Base-by-base conservation (phyloP, 2,888 invertebrate genomes). In the Colletes collaris region DNA sequence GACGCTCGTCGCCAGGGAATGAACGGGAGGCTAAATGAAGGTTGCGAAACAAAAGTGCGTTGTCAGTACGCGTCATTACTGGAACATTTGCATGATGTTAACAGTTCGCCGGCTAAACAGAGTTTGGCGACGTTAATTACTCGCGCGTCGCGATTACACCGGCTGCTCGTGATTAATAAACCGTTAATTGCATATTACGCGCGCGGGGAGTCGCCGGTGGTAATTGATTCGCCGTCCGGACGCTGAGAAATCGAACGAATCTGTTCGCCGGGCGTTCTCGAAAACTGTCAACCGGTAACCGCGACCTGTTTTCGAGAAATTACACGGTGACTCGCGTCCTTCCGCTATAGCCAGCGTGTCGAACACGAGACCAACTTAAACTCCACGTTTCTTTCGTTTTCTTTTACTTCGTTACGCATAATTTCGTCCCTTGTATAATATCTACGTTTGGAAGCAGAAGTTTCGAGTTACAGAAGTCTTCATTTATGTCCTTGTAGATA, bases 41-140 rank as follows among this genome's bases (percentile, higher is more conserved):
- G 82, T 80, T 82, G 80, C 81, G 82, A 82, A 74, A 82, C 80
- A 82, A 82, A 82, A 82, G 82, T 80, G 82, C 82, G 80, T 82
- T 82, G 81, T 81, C 81, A 81, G 81, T 81, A 52, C 79, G 81
- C 79, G 79, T 81, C 81, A 81, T 81, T 81, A 81, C 81, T 71
- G 81, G 79, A 73, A 81, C 81, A 79, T 81, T 81, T 79, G 81
- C 79, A 79, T 79, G 69, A 73, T 79, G 79, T 81, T 81, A 81
- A 81, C 81, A 76, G 76, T 81, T 69, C 50, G 53, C 76, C 50
- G 19, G 62, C 71, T 76, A 76, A 79, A 76, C 79, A 76, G 79
- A 79, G 79, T 79, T 79, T 58, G 72, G 69, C 72, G 79, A 76
- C 79, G 75, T 81, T 81, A 81, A 81, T 81, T 81, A 81, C 79